These are phyloP conservation scores for Sylvia borin DNA, from an alignment of 2,797 vertebrate species.

Conservation along the genomic window DNA sequence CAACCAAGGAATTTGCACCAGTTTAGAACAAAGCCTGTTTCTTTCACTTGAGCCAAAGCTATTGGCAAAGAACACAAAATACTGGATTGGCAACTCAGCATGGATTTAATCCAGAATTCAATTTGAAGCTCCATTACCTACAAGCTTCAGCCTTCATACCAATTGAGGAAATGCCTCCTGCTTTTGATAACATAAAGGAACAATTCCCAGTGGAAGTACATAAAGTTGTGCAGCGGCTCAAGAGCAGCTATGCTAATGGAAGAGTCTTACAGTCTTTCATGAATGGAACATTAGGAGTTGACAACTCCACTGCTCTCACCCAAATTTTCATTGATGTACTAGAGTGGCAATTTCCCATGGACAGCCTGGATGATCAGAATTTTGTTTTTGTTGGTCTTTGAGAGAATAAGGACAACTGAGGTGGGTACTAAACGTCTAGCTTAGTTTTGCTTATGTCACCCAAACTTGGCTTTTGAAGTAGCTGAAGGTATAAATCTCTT, in stretches of 20 bases:
- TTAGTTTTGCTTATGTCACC: conserved; percentile 39
- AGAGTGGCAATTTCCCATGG: conserved; percentile 3
- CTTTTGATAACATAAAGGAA: conserved; percentile 65
- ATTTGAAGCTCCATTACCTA: conserved; percentile 77
- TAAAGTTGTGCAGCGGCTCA: conserved; percentile 53
- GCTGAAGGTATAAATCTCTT: not conserved
- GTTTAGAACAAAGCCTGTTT: conserved; percentile 68
- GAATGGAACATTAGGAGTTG: conserved; percentile 23
- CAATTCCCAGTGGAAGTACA: conserved; percentile 16
- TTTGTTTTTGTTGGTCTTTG: conserved; percentile 21
- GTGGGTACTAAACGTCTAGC: conserved; percentile 33
- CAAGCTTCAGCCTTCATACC: conserved; percentile 66
- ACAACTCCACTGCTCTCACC: not conserved
- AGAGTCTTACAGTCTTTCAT: not conserved
- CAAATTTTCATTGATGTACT: conserved; percentile 51
- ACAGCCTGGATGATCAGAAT: conserved; percentile 37
- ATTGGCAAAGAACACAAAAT: conserved; percentile 58
- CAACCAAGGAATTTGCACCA: conserved; percentile 74
- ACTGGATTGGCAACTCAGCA: conserved; percentile 55
- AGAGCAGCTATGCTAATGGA: conserved; percentile 26
- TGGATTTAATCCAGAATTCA: conserved; percentile 77
- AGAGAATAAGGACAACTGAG: conserved; percentile 26
- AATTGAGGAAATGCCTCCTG: conserved; percentile 67
- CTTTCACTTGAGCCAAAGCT: conserved; percentile 60
- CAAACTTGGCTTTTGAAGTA: not conserved